Evolutionary conservation across 1,140 invertebrate species (phyloP), one percentile per base, ranked within the genome.

Genomic region (Zaprionus taronus): DNA sequence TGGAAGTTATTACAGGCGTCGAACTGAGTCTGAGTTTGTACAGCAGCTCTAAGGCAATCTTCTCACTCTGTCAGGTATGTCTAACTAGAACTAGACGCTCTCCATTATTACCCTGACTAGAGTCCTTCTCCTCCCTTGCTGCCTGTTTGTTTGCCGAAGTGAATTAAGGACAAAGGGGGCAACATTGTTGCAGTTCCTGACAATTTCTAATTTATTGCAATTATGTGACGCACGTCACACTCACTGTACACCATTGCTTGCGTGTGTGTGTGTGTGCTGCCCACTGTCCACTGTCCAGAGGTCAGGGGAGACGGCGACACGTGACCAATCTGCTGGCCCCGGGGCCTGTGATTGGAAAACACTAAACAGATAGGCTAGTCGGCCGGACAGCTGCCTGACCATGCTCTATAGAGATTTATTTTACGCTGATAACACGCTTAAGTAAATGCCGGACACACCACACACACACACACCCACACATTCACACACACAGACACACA

Each of bases 191-290:
- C 85, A 72, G 77, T 70, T 55, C 66, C 65, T 80, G 74, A 83
- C 86, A 90, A 90, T 91, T 91, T 91, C 89, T 91, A 91, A 91
- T 91, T 91, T 91, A 91, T 91, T 91, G 89, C 83, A 91, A 91
- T 91, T 91, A 91, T 91, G 89, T 84, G 83, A 85, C 89, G 81
- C 81, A 91, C 79, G 87, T 91, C 87, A 84, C 83, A 91, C 83
- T 86, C 79, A 72, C 80, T 57, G 60, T 60, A 49, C 69, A 38
- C 1, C 7, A 17, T 34, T 11, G 31, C 4, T 31, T 31, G 28
- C 1, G 28, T 34, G 2, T 28, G 28, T 28, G 7, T 28, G 28
- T 31, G 31, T 31, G 28, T 26, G 22, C 76, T 83, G 80, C 64
- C 77, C 81, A 73, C 61, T 66, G 77, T 55, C 77, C 81, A 73